Evolutionary conservation across 2,113 vertebrate genomes (phyloP), one percentile per base, ranked within the genome.

Genomic region (Nymphicus hollandicus): DNA sequence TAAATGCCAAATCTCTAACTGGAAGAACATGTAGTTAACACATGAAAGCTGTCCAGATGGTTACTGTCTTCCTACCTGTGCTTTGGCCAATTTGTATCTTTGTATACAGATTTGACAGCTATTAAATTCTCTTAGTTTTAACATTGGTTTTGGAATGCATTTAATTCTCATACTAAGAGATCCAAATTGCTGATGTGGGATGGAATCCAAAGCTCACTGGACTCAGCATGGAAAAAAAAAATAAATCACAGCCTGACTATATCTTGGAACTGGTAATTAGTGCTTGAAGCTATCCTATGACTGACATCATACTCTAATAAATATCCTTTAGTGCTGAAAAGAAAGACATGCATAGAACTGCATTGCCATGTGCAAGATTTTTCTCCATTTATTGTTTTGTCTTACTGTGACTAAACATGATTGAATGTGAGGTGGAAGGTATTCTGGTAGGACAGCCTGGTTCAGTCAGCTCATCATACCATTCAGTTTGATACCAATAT

Each of bases 151-250:
- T 94, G 50, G 87, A 89, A 80, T 17, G 33, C 13, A 31, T 94
- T 94, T 88, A 37, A 77, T 97, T 93, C 93, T 91, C 46, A 22
- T 77, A 25, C 58, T 88, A 79, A 71, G 74, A 80, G 41, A 66
- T 33, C 19, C 63, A 73, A 93, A 96, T 58, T 95, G 81, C 50
- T 91, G 84, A 66, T 65, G 47, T 79, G 46, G 44, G 43, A 46
- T 65, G 44, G 49, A 56, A 79, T 89, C 52, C 81, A 95, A 87
- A 91, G 31, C 1, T 47, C 47, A 49, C 35, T 91, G 81, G 55
- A 76, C 65, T 76, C 53, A 53, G 46, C 28, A 95, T 39, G 16
- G 46, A 55, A 60, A 71, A 81, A n/a, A 83, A 52, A 22, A 37
- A 31, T 22, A 76, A 44, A 35, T 44, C 49, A 52, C 49, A 87